Conservation (phyloP, 2,888 invertebrate species). For the Xestia sexstrigata region DNA sequence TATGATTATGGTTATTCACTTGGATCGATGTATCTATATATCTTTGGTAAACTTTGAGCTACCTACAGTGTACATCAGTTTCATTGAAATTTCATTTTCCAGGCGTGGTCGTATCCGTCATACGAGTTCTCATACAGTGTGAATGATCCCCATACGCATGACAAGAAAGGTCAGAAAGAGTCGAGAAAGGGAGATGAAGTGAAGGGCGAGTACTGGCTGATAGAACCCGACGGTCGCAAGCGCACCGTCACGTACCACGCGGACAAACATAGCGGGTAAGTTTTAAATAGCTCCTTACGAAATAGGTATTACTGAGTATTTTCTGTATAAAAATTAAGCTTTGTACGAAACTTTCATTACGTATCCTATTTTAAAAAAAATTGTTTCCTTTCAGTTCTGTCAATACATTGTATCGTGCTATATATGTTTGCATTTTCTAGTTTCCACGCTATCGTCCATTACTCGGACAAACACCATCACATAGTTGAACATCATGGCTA, state of each 20-base stretch:
- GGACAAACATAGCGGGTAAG: conserved; percentile 88
- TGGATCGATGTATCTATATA: too few relatives aligned
- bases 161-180: conserved; percentile 89
- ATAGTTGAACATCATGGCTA: conserved; percentile 53
- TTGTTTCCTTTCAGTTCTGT: neutral
- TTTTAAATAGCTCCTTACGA: neutral
- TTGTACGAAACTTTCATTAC: neutral
- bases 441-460: conserved; percentile 71
- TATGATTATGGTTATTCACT: too few relatives aligned
- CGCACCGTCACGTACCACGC: conserved; percentile 88
- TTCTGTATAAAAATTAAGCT: neutral
- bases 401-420: neutral
- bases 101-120: conserved; percentile 87
- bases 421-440: conserved; percentile 44
- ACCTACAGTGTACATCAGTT: neutral
- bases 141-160: conserved; percentile 90
- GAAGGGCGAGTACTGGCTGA: conserved; percentile 88
- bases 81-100: conserved; percentile 20
- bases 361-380: neutral
- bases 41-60: too few relatives aligned
- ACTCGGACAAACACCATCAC: conserved; percentile 68
- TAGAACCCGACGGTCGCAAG: conserved; percentile 89
- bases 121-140: conserved; percentile 91
- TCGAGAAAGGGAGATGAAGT: conserved; percentile 87
- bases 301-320: neutral